Conservation (phyloP, 2,888 invertebrate genomes). For the Caenorhabditis parvicauda region DNA sequence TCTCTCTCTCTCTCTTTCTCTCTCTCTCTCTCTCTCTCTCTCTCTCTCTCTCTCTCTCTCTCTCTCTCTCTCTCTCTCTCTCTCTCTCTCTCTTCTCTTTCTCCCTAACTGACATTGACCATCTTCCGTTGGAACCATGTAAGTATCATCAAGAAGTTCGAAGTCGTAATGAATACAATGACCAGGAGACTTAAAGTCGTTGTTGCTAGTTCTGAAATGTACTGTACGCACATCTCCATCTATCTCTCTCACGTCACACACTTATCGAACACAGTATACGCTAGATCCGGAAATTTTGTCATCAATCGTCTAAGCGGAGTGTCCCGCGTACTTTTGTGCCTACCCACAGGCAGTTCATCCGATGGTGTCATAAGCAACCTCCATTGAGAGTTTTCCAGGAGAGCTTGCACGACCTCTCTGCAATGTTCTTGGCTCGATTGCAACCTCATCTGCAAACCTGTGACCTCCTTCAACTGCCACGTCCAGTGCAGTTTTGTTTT, state of each 20-base stretch:
- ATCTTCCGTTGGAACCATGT: conserved; percentile 42
- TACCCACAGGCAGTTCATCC: conserved; percentile 14
- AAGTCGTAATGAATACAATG: conserved; percentile 66
- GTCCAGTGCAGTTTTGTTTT: conserved; percentile 28
- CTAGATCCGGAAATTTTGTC: conserved; percentile 65
- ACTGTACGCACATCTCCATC: not conserved
- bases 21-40: not conserved
- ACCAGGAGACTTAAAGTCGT: no score
- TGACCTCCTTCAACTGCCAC: conserved; percentile 16
- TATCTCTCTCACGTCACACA: conserved; percentile 24
- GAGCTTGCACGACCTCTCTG: conserved; percentile 64
- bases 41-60: not conserved
- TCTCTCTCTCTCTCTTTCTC: no score
- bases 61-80: no score
- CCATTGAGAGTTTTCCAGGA: conserved; percentile 65
- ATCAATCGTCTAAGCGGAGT: conserved; percentile 67
- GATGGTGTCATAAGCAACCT: conserved; percentile 61
- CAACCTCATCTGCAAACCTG: not conserved
- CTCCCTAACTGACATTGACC: not conserved
- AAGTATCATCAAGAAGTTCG: conserved; percentile 67
- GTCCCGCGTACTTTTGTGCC: conserved; percentile 25
- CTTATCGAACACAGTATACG: conserved; percentile 52
- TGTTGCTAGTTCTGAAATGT: conserved; percentile 11
- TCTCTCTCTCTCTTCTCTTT: no score
- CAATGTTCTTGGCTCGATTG: not conserved